A percentile compares a stretch with the other conserved stretches of the same genome.
These are phyloP conservation scores for Seladonia tumulorum DNA, from an alignment of 2,888 invertebrate species.

Conservation along the genomic window DNA sequence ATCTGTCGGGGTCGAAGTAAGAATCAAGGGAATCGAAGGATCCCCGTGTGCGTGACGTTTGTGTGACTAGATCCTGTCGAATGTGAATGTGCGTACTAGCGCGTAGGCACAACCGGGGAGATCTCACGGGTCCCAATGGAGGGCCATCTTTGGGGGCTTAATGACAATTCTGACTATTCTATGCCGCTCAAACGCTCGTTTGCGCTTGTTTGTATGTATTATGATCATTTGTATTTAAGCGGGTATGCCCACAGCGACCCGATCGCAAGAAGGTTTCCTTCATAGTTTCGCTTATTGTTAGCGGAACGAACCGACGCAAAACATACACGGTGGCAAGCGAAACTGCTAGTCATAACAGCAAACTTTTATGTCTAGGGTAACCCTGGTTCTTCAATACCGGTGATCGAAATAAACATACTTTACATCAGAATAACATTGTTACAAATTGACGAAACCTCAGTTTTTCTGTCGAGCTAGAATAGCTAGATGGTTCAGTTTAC, in stretches of 20 bases:
- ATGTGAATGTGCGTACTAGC: conserved; percentile 34
- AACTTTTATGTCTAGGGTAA: too few relatives aligned
- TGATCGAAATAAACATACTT: too few relatives aligned
- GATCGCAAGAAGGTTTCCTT: conserved; percentile 34
- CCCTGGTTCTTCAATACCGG: too few relatives aligned
- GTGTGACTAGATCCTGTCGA: conserved; percentile 21
- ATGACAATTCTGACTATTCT: conserved; percentile 80
- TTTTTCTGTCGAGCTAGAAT: too few relatives aligned
- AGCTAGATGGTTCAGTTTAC: too few relatives aligned
- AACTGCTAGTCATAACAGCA: not conserved
- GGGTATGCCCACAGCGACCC: conserved; percentile 28
- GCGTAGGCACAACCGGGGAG: conserved; percentile 66
- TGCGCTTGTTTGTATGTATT: conserved; percentile 81
- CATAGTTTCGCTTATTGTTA: not conserved
- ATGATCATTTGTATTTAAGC: conserved; percentile 67
- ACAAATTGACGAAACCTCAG: too few relatives aligned
- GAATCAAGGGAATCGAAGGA: conserved; percentile 68
- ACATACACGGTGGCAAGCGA: not conserved
- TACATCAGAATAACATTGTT: too few relatives aligned
- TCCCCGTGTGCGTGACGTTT: not conserved
- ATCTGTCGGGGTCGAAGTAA: conserved; percentile 72
- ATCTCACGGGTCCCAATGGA: conserved; percentile 79
- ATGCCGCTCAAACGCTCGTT: conserved; percentile 83
- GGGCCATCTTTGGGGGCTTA: conserved; percentile 69
- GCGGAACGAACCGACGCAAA: not conserved